Evolutionary conservation across 2,113 vertebrate species (phyloP).

Genomic region (Plestiodon gilberti): DNA sequence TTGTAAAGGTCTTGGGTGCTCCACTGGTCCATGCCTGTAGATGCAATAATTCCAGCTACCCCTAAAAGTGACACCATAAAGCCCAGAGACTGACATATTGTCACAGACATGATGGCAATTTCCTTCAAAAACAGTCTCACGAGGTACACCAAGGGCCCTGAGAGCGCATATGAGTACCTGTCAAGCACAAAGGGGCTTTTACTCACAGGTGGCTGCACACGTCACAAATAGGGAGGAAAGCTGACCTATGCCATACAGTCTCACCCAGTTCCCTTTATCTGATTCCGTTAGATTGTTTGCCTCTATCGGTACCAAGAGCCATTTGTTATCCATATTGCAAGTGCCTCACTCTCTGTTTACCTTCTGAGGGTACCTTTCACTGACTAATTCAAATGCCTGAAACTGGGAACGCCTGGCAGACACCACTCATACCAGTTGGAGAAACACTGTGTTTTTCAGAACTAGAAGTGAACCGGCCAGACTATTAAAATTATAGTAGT

Average conservation of each 20-base stretch:
- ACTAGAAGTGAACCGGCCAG: background rate
- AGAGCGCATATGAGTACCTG: conserved; percentile 33
- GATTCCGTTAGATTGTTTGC: conserved; percentile 73
- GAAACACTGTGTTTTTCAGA: background rate
- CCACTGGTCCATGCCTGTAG: conserved; percentile 92
- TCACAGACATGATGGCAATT: conserved; percentile 78
- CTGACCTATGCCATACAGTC: conserved; percentile 39
- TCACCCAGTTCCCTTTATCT: conserved; percentile 73
- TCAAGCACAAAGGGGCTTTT: conserved; percentile 63
- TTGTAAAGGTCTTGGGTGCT: conserved; percentile 87
- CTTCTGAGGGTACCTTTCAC: conserved; percentile 63
- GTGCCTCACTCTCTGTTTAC: conserved; percentile 74
- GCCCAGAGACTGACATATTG: conserved; percentile 86
- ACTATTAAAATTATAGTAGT: background rate
- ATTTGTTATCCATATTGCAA: conserved; percentile 67
- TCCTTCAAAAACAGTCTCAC: rapidly evolving
- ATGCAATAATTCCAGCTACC: conserved; percentile 76
- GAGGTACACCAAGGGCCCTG: background rate
- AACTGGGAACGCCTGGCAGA: background rate
- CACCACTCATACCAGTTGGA: background rate
- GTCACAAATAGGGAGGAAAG: conserved; percentile 59
- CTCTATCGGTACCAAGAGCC: conserved; percentile 76
- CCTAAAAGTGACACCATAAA: conserved; percentile 83
- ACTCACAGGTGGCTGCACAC: conserved; percentile 51
- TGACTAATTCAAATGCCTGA: conserved; percentile 45